Conservation (phyloP, 1,140 invertebrate genomes). For the Trichonephila inaurata region DNA sequence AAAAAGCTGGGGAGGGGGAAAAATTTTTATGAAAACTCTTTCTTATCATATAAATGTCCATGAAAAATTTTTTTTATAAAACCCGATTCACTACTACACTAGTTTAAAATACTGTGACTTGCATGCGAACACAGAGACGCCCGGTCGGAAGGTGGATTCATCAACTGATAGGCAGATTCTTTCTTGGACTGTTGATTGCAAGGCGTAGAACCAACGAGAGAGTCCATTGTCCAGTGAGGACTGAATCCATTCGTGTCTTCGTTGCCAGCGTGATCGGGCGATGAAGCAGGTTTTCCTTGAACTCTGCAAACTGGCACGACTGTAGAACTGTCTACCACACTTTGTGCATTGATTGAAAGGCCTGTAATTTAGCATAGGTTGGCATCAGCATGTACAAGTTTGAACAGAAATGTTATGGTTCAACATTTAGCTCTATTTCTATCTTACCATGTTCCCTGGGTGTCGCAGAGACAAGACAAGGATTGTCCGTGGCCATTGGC, state of each 20-base stretch:
- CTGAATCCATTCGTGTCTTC: conserved; percentile 54
- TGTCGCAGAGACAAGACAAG: conserved; percentile 61
- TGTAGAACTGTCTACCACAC: conserved; percentile 72
- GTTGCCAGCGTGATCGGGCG: not conserved
- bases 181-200: conserved; percentile 28
- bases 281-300: conserved; percentile 13
- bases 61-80: too few species aligned
- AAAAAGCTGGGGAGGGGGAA: too few species aligned
- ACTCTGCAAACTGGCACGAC: conserved; percentile 50
- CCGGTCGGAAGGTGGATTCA: conserved; percentile 61
- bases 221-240: conserved; percentile 70
- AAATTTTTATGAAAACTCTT: not conserved
- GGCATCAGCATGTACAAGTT: too few species aligned
- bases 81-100: conserved; percentile 68
- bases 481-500: conserved; percentile 53
- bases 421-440: too few species aligned
- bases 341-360: conserved; percentile 74
- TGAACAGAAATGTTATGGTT: not conserved
- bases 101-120: conserved; percentile 64
- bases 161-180: conserved; percentile 53
- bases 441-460: conserved; percentile 64
- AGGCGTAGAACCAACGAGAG: conserved; percentile 22
- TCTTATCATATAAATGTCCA: conserved; percentile 71
- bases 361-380: not conserved
- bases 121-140: conserved; percentile 71